Evolutionary conservation across 2,113 vertebrate genomes (phyloP), one percentile per base, ranked within the genome.

Genomic region (Oceanodroma tethys): DNA sequence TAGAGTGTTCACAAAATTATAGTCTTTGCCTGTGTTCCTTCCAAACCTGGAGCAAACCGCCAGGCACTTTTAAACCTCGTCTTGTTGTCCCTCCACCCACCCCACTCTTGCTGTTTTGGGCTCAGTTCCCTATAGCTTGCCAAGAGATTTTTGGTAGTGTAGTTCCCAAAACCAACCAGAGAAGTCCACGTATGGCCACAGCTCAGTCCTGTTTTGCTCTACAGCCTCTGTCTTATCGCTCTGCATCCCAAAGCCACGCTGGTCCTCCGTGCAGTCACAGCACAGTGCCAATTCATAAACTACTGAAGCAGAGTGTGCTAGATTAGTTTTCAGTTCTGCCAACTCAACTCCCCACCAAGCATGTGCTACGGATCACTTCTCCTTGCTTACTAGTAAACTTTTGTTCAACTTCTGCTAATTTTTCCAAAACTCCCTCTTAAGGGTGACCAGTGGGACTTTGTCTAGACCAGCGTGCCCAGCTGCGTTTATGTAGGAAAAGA

Each of bases 381-480:
- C 47, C 73, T 71, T 3, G 0, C 27, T 60, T 25, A 38, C 42
- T 11, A 84, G 50, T 15, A 65, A 81, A 58, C 19, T 1, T 11
- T 6, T 83, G 10, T 23, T 42, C 62, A 65, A 36, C 9, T 71
- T 40, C 21, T 0, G 4, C 17, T 30, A 7, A 20, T 36, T 73
- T 40, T 38, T 29, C 68, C 48, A 30, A 15, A 73, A 0, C 30
- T 78, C 58, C 16, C 1, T 0, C 72, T 34, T 13, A 6, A 22
- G 30, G 19, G 48, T 0, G 6, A 25, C 36, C 36, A 36, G 27
- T 0, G 16, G 36, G 76, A 68, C 20, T 29, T 20, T 40, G 83
- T 3, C 43, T 16, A 47, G 0, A 1, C 16, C 50, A 68, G n/a
- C 0, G 0, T 16, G 22, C 48, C 36, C 5, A 1, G 40, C 47